phyloP scores from a whole-genome alignment of 1,140 invertebrate species.

The Drosophila repleta region DNA sequence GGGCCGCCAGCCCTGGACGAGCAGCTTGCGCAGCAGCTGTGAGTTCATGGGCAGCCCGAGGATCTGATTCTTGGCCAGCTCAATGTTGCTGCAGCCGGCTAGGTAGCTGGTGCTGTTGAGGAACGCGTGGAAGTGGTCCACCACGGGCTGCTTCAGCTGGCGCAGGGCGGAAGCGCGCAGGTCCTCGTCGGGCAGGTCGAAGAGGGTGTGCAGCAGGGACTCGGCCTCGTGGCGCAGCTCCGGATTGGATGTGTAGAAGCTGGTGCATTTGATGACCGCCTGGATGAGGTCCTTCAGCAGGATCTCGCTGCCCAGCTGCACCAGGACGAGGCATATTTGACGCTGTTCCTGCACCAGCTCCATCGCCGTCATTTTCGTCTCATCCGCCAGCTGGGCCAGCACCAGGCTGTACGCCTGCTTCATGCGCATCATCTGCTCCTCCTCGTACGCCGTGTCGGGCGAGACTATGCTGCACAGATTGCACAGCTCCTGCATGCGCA shows the following conservation, averaged over 20 bases:
- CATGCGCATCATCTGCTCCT: conserved; percentile 14
- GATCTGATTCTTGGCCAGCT: conserved; percentile 46
- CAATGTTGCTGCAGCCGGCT: conserved; percentile 47
- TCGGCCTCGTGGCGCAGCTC: conserved; percentile 46
- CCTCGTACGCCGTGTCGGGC: background rate
- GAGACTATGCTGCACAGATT: background rate
- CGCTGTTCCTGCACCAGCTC: conserved; percentile 26
- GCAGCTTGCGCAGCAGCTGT: conserved; percentile 52
- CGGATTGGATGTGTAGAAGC: conserved; percentile 28
- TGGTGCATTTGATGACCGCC: conserved; percentile 49
- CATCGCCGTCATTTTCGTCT: background rate
- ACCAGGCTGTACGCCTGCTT: conserved; percentile 38
- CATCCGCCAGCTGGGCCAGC: conserved; percentile 22
- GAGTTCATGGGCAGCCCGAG: conserved; percentile 64
- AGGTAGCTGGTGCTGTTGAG: conserved; percentile 55
- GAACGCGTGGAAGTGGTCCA: conserved; percentile 59
- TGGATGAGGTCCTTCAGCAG: conserved; percentile 49
- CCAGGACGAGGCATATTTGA: conserved; percentile 45
- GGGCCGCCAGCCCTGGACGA: conserved; percentile 29
- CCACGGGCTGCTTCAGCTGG: conserved; percentile 36
- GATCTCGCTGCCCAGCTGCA: conserved; percentile 49
- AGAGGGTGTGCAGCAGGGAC: conserved; percentile 40
- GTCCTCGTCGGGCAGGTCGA: conserved; percentile 40
- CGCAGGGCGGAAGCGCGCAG: conserved; percentile 33
- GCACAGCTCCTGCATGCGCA: conserved; percentile 14